Conservation (phyloP, 2,797 vertebrate genomes). For the Mastacembelus armatus region DNA sequence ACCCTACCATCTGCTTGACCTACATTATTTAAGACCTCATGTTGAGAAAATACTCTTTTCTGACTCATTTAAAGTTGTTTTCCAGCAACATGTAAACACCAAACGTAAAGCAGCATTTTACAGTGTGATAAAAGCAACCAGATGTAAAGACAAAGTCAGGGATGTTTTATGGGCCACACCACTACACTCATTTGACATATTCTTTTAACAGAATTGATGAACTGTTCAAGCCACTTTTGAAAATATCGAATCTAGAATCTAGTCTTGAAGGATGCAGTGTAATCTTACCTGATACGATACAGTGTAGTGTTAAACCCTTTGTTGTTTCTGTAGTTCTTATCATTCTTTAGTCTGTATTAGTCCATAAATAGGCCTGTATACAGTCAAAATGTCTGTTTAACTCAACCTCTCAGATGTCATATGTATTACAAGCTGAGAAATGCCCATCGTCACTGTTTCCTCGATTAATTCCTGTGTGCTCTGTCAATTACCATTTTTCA, state of each 20-base stretch:
- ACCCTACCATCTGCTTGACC: neutral
- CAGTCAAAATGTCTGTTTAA: neutral
- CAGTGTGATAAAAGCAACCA: constrained; percentile 64
- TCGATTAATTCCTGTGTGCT: no score
- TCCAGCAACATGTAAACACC: constrained; percentile 50
- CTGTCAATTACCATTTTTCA: constrained; percentile 1
- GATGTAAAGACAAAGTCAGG: constrained; percentile 40
- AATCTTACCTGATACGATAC: no score
- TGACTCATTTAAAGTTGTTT: constrained; percentile 37
- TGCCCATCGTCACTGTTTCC: neutral
- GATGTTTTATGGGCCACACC: constrained; percentile 16
- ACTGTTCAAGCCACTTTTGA: neutral
- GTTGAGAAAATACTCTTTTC: constrained; percentile 26
- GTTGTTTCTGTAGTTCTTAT: no score
- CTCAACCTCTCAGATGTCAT: no score
- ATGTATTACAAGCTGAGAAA: neutral
- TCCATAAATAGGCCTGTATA: neutral
- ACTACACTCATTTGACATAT: neutral
- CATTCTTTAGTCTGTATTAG: no score
- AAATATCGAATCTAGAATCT: neutral
- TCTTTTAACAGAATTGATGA: neutral
- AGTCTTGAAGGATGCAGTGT: neutral
- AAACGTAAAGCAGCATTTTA: constrained; percentile 37
- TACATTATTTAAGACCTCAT: constrained; percentile 5
- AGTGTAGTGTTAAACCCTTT: no score